A percentile compares a stretch with the other conserved stretches of the same genome.
phyloP scores from a whole-genome alignment of 2,888 invertebrate species.

The Brachylomia viminalis region DNA sequence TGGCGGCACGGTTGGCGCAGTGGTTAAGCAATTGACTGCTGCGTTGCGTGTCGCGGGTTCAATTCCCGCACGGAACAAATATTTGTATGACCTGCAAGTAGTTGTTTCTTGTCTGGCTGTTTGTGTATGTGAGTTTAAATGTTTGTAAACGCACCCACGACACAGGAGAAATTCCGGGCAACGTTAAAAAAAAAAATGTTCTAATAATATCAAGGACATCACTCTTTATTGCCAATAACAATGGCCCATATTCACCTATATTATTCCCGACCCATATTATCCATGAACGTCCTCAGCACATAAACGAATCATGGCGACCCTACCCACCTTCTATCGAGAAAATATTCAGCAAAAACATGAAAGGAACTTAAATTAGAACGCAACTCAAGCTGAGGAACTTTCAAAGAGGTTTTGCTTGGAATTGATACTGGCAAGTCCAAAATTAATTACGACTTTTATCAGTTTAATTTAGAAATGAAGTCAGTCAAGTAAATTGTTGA shows the following conservation, averaged over 20 bases:
- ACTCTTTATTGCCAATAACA: constrained; percentile 24
- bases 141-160: no score
- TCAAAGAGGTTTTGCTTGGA: constrained; percentile 50
- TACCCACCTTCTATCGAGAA: constrained; percentile 67
- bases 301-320: constrained; percentile 67
- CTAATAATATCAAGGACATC: constrained; percentile 12
- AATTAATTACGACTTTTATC: constrained; percentile 55
- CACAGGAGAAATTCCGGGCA: no score
- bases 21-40: no score
- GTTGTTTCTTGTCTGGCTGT: no score
- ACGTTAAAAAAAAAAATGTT: no score
- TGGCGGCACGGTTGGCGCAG: no score
- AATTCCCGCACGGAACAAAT: no score
- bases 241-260: neutral
- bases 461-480: constrained; percentile 1
- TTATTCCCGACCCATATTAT: constrained; percentile 2
- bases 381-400: constrained; percentile 63
- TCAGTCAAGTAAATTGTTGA: neutral
- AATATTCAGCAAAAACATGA: constrained; percentile 73
- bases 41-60: no score
- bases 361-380: constrained; percentile 78
- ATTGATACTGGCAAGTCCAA: constrained; percentile 55
- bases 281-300: constrained; percentile 7
- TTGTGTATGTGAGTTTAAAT: no score
- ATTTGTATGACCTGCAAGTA: no score